Percentiles rank a stretch among this genome's conserved stretches.
Evolutionary conservation across 2,888 invertebrate species (phyloP).

Genomic region (Hymenopus coronatus): DNA sequence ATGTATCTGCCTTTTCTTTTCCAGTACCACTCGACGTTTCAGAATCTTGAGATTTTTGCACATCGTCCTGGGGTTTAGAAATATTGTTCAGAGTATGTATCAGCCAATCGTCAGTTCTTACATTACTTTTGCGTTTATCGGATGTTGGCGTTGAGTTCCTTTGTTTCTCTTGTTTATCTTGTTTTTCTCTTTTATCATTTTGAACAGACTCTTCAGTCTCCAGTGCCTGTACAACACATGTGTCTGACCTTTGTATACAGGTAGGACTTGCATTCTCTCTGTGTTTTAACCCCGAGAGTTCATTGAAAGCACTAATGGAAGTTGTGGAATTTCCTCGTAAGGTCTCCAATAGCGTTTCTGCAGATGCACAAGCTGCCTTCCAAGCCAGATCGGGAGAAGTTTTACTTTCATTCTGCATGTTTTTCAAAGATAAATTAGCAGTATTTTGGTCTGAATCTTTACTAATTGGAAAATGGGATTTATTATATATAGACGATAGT

Average conservation of each 20-base stretch:
- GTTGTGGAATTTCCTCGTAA: neutral
- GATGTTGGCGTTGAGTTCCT: neutral
- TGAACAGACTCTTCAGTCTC: neutral
- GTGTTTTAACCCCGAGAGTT: neutral
- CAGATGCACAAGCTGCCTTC: neutral
- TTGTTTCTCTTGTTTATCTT: neutral
- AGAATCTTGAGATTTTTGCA: neutral
- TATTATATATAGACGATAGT: neutral
- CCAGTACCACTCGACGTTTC: neutral
- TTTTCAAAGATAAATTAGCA: neutral
- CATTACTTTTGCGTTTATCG: constrained; percentile 9
- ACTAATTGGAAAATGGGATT: neutral
- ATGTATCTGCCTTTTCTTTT: neutral
- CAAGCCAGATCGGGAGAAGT: neutral
- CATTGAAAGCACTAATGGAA: neutral
- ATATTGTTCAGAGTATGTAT: constrained; percentile 42
- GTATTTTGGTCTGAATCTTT: neutral
- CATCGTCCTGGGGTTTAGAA: neutral
- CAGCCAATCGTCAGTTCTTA: constrained; percentile 45
- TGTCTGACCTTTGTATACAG: neutral
- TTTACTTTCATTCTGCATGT: neutral
- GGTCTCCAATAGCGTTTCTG: neutral
- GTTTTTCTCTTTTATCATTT: neutral
- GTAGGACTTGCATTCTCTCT: neutral
- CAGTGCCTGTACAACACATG: neutral